phyloP scores from a whole-genome alignment of 2,797 vertebrate genomes.

The Danio tinwini region DNA sequence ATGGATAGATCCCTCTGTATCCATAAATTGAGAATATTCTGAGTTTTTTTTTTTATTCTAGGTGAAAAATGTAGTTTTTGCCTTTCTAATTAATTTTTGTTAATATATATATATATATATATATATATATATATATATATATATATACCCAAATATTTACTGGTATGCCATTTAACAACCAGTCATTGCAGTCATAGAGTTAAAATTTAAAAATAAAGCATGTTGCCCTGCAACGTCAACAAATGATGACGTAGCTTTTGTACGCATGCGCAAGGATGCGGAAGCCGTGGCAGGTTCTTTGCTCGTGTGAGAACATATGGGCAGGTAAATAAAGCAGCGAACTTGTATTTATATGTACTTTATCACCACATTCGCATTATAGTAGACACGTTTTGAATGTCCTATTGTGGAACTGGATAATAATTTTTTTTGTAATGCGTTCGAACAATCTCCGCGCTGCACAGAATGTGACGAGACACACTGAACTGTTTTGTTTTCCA shows the following conservation, averaged over 20 bases:
- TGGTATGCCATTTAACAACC: too few species aligned
- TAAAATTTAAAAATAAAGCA: too few species aligned
- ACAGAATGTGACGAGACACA: not conserved
- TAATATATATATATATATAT: too few species aligned
- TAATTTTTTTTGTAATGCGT: not conserved
- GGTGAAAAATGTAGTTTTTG: too few species aligned
- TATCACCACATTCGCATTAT: not conserved
- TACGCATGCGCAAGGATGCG: slow-evolving; percentile 28
- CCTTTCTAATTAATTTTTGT: too few species aligned
- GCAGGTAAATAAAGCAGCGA: slow-evolving; percentile 37
- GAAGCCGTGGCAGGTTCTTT: slow-evolving; percentile 8
- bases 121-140: too few species aligned
- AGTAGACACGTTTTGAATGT: not conserved
- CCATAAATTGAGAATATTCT: too few species aligned
- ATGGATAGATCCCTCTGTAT: too few species aligned
- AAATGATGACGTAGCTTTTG: not conserved
- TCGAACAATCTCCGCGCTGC: not conserved
- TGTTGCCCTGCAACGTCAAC: not conserved
- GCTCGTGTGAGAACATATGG: slow-evolving; percentile 9
- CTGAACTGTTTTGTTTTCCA: not conserved
- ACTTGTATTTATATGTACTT: not conserved
- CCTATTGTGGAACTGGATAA: not conserved
- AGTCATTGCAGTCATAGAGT: too few species aligned
- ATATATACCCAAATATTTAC: too few species aligned
- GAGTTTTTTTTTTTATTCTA: too few species aligned